phyloP scores from a whole-genome alignment of 1,140 invertebrate genomes.

The Pseudobourletiella spinata region DNA sequence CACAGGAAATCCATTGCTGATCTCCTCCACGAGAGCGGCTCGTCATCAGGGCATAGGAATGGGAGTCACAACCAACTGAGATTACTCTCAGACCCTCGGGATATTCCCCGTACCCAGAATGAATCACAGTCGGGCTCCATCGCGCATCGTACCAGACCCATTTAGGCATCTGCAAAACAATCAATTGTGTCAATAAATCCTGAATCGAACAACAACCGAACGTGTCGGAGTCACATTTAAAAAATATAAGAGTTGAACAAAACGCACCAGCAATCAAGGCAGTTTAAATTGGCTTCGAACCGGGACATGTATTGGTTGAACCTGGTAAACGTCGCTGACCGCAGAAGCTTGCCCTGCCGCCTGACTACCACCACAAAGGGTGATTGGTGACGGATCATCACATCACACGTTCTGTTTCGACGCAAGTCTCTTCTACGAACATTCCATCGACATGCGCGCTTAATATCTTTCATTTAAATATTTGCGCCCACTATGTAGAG shows the following conservation, averaged over 20 bases:
- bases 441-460: conserved; percentile 6
- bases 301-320: conserved; percentile 34
- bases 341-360: neutral
- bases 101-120: too few relatives aligned
- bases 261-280: conserved; percentile 27
- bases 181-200: too few relatives aligned
- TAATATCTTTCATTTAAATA: too few relatives aligned
- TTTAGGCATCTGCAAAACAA: conserved; percentile 42
- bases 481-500: too few relatives aligned
- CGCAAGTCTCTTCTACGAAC: neutral
- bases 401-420: conserved; percentile 4
- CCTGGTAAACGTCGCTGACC: neutral
- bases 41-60: too few relatives aligned
- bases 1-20: too few relatives aligned
- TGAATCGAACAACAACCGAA: too few relatives aligned
- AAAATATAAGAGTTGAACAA: conserved; percentile 16
- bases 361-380: neutral
- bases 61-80: too few relatives aligned
- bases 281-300: conserved; percentile 32
- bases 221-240: too few relatives aligned
- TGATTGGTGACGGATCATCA: neutral
- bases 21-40: too few relatives aligned
- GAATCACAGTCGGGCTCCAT: too few relatives aligned
- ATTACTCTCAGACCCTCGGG: too few relatives aligned
- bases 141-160: conserved; percentile 54